A percentile compares a stretch with the other conserved stretches of the same genome.
Evolutionary conservation across 2,113 vertebrate genomes (phyloP).

Genomic region (Cnemophilus loriae): DNA sequence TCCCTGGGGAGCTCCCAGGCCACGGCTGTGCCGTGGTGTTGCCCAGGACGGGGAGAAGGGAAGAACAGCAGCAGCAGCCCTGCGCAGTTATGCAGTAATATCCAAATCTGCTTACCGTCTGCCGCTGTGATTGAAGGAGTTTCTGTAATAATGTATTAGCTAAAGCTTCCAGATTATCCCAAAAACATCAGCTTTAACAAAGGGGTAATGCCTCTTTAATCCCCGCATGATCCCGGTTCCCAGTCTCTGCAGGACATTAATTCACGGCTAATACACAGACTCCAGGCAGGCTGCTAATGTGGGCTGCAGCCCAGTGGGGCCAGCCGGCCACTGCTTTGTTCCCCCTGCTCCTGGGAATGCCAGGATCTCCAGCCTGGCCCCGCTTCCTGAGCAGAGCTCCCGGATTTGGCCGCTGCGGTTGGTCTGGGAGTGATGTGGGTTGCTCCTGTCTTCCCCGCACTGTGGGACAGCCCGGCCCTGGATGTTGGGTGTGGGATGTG

Average conservation of each 20-base stretch:
- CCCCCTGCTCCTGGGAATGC: neutral
- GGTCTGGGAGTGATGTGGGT: fast-evolving
- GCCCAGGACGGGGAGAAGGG: neutral
- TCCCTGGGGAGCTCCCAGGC: neutral
- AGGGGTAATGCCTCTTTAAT: constrained; percentile 74
- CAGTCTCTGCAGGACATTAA: constrained; percentile 67
- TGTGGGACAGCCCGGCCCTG: neutral
- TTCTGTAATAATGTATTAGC: constrained; percentile 74
- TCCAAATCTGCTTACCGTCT: constrained; percentile 72
- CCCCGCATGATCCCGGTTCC: constrained; percentile 60
- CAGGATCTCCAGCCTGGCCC: neutral
- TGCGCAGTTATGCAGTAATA: constrained; percentile 39
- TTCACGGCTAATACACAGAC: constrained; percentile 66
- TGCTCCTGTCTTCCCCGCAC: neutral
- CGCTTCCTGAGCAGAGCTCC: fast-evolving
- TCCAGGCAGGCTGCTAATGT: constrained; percentile 30
- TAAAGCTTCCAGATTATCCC: constrained; percentile 73
- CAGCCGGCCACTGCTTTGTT: neutral
- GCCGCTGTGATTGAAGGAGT: constrained; percentile 67
- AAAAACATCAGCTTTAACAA: constrained; percentile 74
- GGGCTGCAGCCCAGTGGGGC: neutral
- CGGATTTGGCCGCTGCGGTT: fast-evolving
- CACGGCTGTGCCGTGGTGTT: neutral
- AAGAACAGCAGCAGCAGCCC: constrained; percentile 6
- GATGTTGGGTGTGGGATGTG: neutral